Conservation (phyloP, 2,797 vertebrate genomes). For the Oreonectes daqikongensis region DNA sequence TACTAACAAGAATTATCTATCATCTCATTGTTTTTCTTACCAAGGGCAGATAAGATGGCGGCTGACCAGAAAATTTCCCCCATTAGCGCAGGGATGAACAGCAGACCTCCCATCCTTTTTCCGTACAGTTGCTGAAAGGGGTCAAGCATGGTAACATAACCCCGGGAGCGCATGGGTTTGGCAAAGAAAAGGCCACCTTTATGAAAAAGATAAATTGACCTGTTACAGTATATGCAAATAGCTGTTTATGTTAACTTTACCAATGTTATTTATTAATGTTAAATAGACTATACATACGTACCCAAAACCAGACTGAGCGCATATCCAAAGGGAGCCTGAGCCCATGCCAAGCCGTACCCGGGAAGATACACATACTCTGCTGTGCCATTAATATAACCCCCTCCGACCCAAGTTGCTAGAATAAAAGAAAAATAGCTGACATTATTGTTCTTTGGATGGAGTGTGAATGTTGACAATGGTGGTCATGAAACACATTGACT, state of each 20-base stretch:
- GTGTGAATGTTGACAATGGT: neutral
- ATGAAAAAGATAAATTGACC: neutral
- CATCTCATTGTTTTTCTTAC: constrained; percentile 74
- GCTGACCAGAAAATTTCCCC: constrained; percentile 99
- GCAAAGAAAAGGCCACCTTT: constrained; percentile 96
- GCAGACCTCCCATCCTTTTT: constrained; percentile 94
- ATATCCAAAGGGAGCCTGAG: constrained; percentile 96
- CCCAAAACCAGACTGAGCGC: constrained; percentile 92
- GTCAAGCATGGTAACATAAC: constrained; percentile 98
- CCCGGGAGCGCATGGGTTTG: constrained; percentile 95
- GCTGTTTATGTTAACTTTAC: neutral
- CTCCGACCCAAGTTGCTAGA: constrained; percentile 97
- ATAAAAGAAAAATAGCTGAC: neutral
- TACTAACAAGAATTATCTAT: neutral
- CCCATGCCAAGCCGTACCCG: constrained; percentile 90
- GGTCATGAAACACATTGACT: too few relatives aligned
- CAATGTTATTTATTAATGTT: neutral
- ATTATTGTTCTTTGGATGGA: neutral
- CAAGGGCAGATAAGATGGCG: constrained; percentile 94
- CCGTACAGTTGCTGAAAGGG: constrained; percentile 97
- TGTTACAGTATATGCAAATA: too few relatives aligned
- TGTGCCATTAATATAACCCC: constrained; percentile 97
- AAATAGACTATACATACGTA: constrained; percentile 63
- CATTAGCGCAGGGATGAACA: constrained; percentile 97
- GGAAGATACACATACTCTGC: constrained; percentile 95